Evolutionary conservation across 2,888 invertebrate species (phyloP).

Genomic region (Zaprionus obscuricornis): DNA sequence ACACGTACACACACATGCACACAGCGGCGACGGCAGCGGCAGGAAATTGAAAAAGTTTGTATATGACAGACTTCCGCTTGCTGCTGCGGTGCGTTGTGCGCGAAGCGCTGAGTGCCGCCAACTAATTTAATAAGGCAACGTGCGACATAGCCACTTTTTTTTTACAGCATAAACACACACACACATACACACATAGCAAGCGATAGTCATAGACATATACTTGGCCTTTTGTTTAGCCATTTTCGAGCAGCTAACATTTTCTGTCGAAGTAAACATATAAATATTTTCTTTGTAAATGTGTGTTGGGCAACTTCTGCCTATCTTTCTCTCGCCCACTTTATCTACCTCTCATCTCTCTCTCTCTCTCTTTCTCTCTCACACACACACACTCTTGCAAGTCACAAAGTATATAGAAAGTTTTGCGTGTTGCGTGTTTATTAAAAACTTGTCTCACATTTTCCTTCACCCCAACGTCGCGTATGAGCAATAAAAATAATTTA

Average conservation of each 20-base stretch:
- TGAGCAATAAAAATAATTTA: conserved; percentile 36
- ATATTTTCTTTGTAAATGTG: conserved; percentile 56
- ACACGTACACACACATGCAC: conserved; percentile 16
- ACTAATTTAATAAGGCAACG: conserved; percentile 73
- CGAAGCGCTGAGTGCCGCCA: conserved; percentile 55
- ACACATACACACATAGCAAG: conserved; percentile 14
- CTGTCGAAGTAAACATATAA: conserved; percentile 69
- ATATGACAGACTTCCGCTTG: conserved; percentile 65
- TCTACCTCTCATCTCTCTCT: too few relatives aligned
- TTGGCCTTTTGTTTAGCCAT: conserved; percentile 40
- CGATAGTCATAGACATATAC: conserved; percentile 7
- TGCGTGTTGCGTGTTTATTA: conserved; percentile 69
- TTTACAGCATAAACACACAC: conserved; percentile 36
- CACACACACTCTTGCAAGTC: too few relatives aligned
- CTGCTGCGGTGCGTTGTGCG: conserved; percentile 36
- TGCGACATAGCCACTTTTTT: conserved; percentile 69
- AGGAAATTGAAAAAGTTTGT: conserved; percentile 76
- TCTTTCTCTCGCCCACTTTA: too few relatives aligned
- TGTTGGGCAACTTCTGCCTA: conserved; percentile 39
- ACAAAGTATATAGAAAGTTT: conserved; percentile 44
- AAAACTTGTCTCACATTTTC: conserved; percentile 63
- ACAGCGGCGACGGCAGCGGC: conserved; percentile 9
- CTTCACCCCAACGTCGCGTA: conserved; percentile 28
- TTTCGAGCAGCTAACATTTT: conserved; percentile 49
- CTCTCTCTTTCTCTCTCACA: too few relatives aligned